Base-by-base conservation (phyloP, 2,888 invertebrate species). In the Chrysolina oricalcia region DNA sequence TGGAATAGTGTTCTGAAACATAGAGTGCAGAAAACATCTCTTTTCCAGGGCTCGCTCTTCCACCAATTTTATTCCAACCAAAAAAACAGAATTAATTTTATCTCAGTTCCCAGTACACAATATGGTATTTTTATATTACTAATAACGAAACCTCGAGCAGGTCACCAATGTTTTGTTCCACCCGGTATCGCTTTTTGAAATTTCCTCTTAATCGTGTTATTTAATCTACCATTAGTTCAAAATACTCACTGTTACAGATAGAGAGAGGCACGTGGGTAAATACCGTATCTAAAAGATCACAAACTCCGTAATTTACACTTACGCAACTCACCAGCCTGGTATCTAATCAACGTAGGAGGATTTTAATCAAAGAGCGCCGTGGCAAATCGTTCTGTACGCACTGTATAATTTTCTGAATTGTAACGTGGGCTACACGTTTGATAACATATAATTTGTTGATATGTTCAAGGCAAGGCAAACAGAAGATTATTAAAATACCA, bases 271-370 rank as follows among this genome's bases (percentile, higher is more conserved):
- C 53, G 53, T 53, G 53, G 19, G 59, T 35, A 27, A 59, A 59
- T 59, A 59, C 23, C 5, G 23, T n/a, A 59, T 35, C 59, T 59
- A 0, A n/a, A 27, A 27, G 35, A 27, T 23, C 5, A 59, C 59
- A 23, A 35, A 15, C 15, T 59, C n/a, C n/a, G 53, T 53, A 53
- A 59, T 59, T 17, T 27, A 59, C 59, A 59, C 35, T 59, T 59
- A 59, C 59, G 59, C 59, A 59, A 59, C 10, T 23, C 9, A 27
- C 9, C 35, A 27, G 15, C 5, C 27, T 27, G 27, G 11, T 59
- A 59, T 59, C 59, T 59, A 59, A 59, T 59, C 59, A 59, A 35
- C 35, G 59, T 35, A 59, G 59, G 59, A 59, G 27, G 59, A 59
- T 59, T 59, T 59, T 59, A 59, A 59, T 59, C 59, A 59, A 35